Evolutionary conservation across 2,888 invertebrate genomes (phyloP), one percentile per base, ranked within the genome.

Genomic region (Lypha dubia): DNA sequence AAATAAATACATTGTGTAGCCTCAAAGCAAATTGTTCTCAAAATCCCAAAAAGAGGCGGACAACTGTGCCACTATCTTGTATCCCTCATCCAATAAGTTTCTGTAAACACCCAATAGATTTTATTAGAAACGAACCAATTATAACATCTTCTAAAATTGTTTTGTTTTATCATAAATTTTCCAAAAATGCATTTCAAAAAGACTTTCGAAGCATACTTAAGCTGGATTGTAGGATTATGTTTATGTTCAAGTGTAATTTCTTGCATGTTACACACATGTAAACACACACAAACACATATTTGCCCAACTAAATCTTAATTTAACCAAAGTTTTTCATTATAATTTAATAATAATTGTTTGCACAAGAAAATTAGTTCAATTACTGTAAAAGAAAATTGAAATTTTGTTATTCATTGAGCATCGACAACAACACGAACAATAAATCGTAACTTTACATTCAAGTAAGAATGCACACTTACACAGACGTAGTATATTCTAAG

Each of bases 301-400:
- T 80, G 70, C n/a, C 20, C 74, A 74, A 56, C 74, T 75, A 76
- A 63, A 60, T 71, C 80, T 67, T 71, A 73, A 73, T 73, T 67
- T 35, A 56, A 68, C 8, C 51, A 44, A 75, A 73, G 63, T 77
- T 84, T 83, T 84, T 68, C 80, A 74, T 85, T 74, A 85, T 85
- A 87, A 86, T 86, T 87, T 87, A 86, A 86, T 86, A 85, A 86
- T 83, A 85, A 87, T 85, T 83, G 86, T 82, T 86, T 86, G 84
- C 74, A 84, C 79, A 84, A 79, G 85, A 83, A 86, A 87, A 87
- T 86, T 86, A 84, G 84, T 86, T 84, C 85, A 87, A 86, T 86
- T 87, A 86, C 71, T 84, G 84, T 82, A 80, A 86, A 84, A 83
- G 80, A 83, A 86, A 84, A 85, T 86, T 86, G 86, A 87, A 86